Base-by-base conservation (phyloP, 1,140 invertebrate species). In the Listronotus bonariensis region DNA sequence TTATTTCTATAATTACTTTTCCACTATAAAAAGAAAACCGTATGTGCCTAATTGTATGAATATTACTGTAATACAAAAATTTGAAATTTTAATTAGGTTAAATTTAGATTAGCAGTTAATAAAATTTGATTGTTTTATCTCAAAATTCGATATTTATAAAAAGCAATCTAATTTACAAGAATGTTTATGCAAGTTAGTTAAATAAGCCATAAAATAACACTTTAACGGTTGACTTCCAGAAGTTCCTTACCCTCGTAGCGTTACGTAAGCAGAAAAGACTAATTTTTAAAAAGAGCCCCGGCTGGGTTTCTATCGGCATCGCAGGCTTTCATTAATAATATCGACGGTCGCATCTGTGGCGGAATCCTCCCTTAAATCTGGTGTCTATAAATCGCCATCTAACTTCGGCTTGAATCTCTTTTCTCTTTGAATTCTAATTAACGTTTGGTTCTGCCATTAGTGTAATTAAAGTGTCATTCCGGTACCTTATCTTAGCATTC, bases 361-460 rank as follows among this genome's bases (percentile, higher is more conserved):
- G 68, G 70, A 67, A 70, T 68, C 68, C 68, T 65, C 65, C 68
- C 65, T 65, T 56, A 66, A 72, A 68, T 66, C 55, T 66, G 67
- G 26, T 72, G 77, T 78, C 78, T 72, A 73, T 78, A 78, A 79
- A 78, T 77, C 73, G 75, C 72, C 69, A 75, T 75, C 71, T 68
- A 69, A 82, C 81, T 84, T 82, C 83, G 31, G 59, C 48, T 59
- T 51, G 15, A n/a, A 38, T 55, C 53, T 41, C 53, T 83, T 83
- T 83, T 79, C 83, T 84, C 83, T 85, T 86, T 84, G 84, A 85
- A 85, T 85, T 83, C 84, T 86, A 86, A 86, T 86, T 86, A 86
- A 86, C 85, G 85, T 86, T 86, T 85, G 85, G 83, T 84, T 83
- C 83, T 83, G 82, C 85, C 85, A 86, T 86, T 86, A 86, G 84